Base-by-base conservation (phyloP, 2,113 vertebrate species). In the Heterochromis multidens region DNA sequence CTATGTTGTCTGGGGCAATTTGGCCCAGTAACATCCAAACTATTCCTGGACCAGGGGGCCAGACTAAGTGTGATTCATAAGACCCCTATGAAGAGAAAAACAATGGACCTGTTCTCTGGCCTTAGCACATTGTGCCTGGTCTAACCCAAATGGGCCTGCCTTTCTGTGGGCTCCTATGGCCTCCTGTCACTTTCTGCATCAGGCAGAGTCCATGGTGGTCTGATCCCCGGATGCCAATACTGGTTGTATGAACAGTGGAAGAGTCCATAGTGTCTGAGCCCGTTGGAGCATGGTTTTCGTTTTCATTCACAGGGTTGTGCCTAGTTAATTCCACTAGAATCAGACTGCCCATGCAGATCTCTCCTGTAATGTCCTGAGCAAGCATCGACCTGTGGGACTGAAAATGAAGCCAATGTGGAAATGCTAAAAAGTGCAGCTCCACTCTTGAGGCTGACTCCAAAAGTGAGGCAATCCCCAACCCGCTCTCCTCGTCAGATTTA, bases 1-100 rank as follows among this genome's bases (percentile, higher is more conserved):
- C 21, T 65, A 5, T 23, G 11, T 21, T 63, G 61, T 65, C 33
- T n/a, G 33, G 37, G 21, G 33, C 21, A 37, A 11, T 65, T 65
- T 23, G 6, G 33, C 3, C 2, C 3, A 5, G 1, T 65, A 65
- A n/a, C 21, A 7, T 67, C 62, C 62, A 23, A 67, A 40, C 21
- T 23, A 25, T 16, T 1, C 4, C 40, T 43, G 3, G 21, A 63
- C 6, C 35, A 14, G 19, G 35, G 23, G 62, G 21, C 0, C 33
- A 37, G 21, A 35, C 11, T 31, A 58, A 25, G 12, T 61, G 21
- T n/a, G 21, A 65, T 40, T 65, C 4, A 46, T 2, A 16, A 46
- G 43, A 46, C 14, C 21, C 33, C 62, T 23, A 23, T 37, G 33
- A 65, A 23, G 62, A 37, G 62, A 8, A 65, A 8, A 37, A 65